Conservation (phyloP, 2,888 invertebrate species). For the Eustalomyia histrio region DNA sequence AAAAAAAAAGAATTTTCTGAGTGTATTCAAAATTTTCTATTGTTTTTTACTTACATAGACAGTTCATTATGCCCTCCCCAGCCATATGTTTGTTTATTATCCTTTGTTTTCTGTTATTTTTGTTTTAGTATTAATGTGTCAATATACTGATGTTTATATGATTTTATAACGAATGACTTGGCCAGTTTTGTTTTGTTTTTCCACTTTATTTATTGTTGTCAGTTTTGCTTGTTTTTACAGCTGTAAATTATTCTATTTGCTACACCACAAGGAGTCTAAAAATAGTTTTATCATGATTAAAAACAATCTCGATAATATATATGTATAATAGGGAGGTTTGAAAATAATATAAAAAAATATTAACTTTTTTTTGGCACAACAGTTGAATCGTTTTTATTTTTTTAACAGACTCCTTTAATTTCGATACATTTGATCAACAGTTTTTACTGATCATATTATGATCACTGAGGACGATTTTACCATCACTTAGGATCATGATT, state of each 20-base stretch:
- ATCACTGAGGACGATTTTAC: too few species aligned
- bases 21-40: neutral
- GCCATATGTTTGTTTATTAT: slow-evolving; percentile 31
- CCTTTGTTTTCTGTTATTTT: slow-evolving; percentile 40
- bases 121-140: slow-evolving; percentile 17
- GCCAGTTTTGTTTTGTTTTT: slow-evolving; percentile 8
- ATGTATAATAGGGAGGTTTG: neutral
- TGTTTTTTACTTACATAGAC: neutral
- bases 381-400: too few species aligned
- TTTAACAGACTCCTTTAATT: too few species aligned
- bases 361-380: too few species aligned
- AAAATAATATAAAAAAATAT: too few species aligned
- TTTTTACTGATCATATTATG: too few species aligned
- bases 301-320: slow-evolving; percentile 21
- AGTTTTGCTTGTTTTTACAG: slow-evolving; percentile 8
- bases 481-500: too few species aligned
- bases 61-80: neutral
- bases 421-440: too few species aligned
- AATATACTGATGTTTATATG: slow-evolving; percentile 42
- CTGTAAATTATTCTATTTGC: neutral
- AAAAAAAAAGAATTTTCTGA: neutral
- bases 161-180: slow-evolving; percentile 22
- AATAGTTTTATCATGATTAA: slow-evolving; percentile 37
- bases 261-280: slow-evolving; percentile 20
- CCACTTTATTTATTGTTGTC: neutral